Percentiles rank a stretch among this genome's conserved stretches.
These are phyloP conservation scores for Platycercus adscitus DNA, from an alignment of 2,113 vertebrate species.

Conservation along the genomic window DNA sequence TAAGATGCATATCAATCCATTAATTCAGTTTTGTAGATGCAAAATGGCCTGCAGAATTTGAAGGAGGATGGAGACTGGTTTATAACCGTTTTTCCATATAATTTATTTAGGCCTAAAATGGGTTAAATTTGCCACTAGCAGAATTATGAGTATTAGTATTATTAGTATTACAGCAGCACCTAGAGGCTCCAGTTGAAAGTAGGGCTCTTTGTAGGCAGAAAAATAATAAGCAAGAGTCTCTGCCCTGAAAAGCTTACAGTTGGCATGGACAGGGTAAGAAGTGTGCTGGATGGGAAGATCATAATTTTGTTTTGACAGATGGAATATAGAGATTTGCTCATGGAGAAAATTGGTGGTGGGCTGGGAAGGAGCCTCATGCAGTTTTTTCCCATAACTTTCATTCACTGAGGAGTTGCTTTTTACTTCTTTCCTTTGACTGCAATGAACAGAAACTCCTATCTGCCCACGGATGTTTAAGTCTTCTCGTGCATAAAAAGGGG, in stretches of 20 bases:
- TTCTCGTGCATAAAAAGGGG: background rate
- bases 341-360: background rate
- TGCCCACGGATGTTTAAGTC: background rate
- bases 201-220: background rate
- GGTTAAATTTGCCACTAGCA: conserved; percentile 12
- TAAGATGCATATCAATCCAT: conserved; percentile 28
- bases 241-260: background rate
- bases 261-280: background rate
- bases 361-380: background rate
- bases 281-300: background rate
- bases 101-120: conserved; percentile 33
- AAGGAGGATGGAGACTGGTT: background rate
- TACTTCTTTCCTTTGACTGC: background rate
- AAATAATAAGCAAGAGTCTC: background rate
- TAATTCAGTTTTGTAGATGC: conserved; percentile 12
- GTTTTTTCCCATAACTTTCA: conserved; percentile 15
- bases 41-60: conserved; percentile 41
- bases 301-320: conserved; percentile 1
- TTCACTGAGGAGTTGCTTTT: background rate
- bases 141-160: background rate
- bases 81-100: background rate
- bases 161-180: conserved; percentile 28
- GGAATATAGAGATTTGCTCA: background rate
- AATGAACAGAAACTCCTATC: background rate
- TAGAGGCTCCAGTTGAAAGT: conserved; percentile 1